Evolutionary conservation across 2,888 invertebrate genomes (phyloP).

Genomic region (Cantharis flavilabris): DNA sequence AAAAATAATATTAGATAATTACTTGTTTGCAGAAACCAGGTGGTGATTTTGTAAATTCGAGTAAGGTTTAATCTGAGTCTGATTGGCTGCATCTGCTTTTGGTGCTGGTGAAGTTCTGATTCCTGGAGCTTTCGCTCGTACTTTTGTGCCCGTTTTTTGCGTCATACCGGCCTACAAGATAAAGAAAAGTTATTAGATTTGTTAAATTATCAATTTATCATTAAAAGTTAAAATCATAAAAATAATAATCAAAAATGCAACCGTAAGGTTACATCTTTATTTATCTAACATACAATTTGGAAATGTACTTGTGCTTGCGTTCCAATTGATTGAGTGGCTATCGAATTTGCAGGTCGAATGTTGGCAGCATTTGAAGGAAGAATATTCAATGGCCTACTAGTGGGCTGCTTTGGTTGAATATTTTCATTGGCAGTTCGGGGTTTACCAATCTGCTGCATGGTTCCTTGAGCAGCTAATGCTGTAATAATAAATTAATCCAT

Average conservation of each 20-base stretch:
- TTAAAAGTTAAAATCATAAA: neutral
- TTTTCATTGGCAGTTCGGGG: slow-evolving; percentile 60
- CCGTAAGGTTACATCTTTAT: neutral
- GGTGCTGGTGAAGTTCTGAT: slow-evolving; percentile 73
- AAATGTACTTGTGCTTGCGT: slow-evolving; percentile 61
- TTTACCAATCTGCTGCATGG: slow-evolving; percentile 58
- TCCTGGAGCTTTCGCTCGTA: slow-evolving; percentile 70
- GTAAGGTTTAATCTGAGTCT: slow-evolving; percentile 65
- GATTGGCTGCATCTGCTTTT: slow-evolving; percentile 76
- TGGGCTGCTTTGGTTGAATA: slow-evolving; percentile 58
- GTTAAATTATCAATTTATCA: slow-evolving; percentile 26
- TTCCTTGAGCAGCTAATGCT: slow-evolving; percentile 54
- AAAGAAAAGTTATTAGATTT: neutral
- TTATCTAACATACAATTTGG: slow-evolving; percentile 26
- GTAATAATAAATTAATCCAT: slow-evolving; percentile 38
- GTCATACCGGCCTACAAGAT: slow-evolving; percentile 46
- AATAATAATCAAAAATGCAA: slow-evolving; percentile 8
- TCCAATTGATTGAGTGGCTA: slow-evolving; percentile 78
- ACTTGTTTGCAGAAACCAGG: slow-evolving; percentile 61
- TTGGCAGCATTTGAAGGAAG: slow-evolving; percentile 61
- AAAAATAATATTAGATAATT: slow-evolving; percentile 34
- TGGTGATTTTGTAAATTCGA: slow-evolving; percentile 56
- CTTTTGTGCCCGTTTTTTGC: slow-evolving; percentile 64
- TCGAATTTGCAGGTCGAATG: slow-evolving; percentile 78
- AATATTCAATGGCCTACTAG: slow-evolving; percentile 54